Percentiles rank a stretch among this genome's conserved stretches.
Conservation (phyloP, 2,113 vertebrate species). For the Rhineura floridana region DNA sequence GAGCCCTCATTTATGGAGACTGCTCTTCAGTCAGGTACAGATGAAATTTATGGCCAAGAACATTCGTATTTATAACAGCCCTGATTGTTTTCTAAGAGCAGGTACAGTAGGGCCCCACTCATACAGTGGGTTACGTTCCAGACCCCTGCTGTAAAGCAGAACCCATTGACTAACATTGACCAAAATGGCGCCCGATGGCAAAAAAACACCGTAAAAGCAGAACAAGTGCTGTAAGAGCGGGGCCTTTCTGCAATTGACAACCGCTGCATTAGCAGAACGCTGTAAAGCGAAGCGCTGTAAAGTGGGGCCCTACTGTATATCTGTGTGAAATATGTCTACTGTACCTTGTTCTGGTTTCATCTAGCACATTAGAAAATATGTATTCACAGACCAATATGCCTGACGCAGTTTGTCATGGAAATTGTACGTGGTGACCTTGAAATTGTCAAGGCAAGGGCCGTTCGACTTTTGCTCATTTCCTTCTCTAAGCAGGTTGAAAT, state of each 20-base stretch:
- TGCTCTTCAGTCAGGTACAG: background rate
- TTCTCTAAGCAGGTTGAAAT: background rate
- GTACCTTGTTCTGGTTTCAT: constrained; percentile 17
- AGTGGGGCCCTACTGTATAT: too few relatives aligned
- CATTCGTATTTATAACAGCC: constrained; percentile 18
- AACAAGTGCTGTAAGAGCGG: too few relatives aligned
- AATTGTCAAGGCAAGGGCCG: constrained; percentile 52
- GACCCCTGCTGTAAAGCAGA: too few relatives aligned
- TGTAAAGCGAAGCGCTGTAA: too few relatives aligned
- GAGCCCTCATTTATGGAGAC: background rate
- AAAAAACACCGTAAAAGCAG: too few relatives aligned
- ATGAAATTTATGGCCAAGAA: constrained; percentile 43
- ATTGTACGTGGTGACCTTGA: constrained; percentile 61
- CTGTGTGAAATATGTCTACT: constrained; percentile 58
- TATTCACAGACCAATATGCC: background rate
- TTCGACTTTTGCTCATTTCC: background rate
- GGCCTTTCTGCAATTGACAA: too few relatives aligned
- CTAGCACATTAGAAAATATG: background rate
- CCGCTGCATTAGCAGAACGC: too few relatives aligned
- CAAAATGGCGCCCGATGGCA: too few relatives aligned
- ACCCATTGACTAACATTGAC: too few relatives aligned
- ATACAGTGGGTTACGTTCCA: too few relatives aligned
- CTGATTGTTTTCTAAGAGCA: constrained; percentile 50
- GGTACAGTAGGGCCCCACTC: too few relatives aligned
- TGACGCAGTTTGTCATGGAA: constrained; percentile 56